phyloP scores from a whole-genome alignment of 2,888 invertebrate species.

The Toxonevra muliebris region DNA sequence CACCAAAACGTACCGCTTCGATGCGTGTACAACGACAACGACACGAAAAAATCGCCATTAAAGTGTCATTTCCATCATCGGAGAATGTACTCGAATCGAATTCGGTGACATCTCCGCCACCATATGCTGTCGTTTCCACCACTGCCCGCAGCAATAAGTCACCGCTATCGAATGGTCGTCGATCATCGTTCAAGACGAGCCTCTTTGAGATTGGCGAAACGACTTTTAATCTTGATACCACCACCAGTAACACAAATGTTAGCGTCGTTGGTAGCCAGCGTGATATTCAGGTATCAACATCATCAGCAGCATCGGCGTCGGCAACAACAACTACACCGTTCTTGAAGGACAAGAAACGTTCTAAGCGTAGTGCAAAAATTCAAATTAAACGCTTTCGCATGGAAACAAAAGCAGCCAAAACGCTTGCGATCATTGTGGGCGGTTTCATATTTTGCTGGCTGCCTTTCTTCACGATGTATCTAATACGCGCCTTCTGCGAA shows the following conservation, averaged over 20 bases:
- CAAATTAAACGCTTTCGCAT: constrained; percentile 91
- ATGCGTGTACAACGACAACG: constrained; percentile 70
- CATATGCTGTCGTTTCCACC: constrained; percentile 50
- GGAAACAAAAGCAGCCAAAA: constrained; percentile 97
- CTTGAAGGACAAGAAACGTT: constrained; percentile 74
- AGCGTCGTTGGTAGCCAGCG: constrained; percentile 5
- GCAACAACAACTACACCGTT: constrained; percentile 29
- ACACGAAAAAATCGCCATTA: constrained; percentile 83
- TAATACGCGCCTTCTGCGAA: constrained; percentile 87
- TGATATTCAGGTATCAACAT: constrained; percentile 4
- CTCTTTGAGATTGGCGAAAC: constrained; percentile 62
- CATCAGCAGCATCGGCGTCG: constrained; percentile 5
- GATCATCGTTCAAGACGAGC: constrained; percentile 58
- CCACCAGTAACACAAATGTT: background rate
- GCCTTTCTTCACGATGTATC: constrained; percentile 95
- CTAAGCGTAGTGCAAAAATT: constrained; percentile 87
- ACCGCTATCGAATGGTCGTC: constrained; percentile 53
- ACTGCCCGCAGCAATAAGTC: constrained; percentile 41
- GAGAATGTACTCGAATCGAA: constrained; percentile 69
- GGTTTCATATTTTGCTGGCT: constrained; percentile 97
- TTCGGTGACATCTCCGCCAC: constrained; percentile 51
- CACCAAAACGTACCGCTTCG: constrained; percentile 64
- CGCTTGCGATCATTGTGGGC: constrained; percentile 95
- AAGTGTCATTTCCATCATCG: constrained; percentile 83
- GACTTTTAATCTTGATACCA: constrained; percentile 56